Base-by-base conservation (phyloP, 37 sponge, comb jelly and placozoan species). In the Spongia lamella region DNA sequence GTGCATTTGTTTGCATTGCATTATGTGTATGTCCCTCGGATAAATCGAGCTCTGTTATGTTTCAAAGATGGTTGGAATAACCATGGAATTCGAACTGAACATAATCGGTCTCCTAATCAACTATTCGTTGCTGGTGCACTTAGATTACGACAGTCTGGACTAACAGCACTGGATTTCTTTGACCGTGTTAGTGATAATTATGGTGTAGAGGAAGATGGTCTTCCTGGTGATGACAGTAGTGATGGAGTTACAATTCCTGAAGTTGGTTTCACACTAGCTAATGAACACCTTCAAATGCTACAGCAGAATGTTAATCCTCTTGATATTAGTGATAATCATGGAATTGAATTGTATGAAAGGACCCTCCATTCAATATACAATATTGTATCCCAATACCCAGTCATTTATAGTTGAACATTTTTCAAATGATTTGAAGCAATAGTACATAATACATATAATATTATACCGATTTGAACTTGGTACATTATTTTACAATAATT, bases 41-140 rank as follows among this genome's bases (percentile, higher is more conserved):
- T 80, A 16, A 80, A 80, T 47, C 56, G 22, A 39, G 21, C 56
- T 0, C 27, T 82, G 6, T 27, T 16, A 17, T 11, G 38, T 0
- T 82, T 70, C 25, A 29, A 14, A 14, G 33, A 72, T 30, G 66
- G 83, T 31, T 82, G 83, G 83, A 72, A 82, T 27, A n/a, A 73
- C 39, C 83, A 82, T 73, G 33, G 49, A 14, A 39, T 82, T 9
- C 40, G 66, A 30, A 64, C 56, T 19, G 56, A 30, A 6, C 40
- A 37, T 16, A 54, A 34, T n/a, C 36, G 52, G 24, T 66, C 66
- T 2, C 78, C 78, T 13, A 19, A 22, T 15, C 55, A 77, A 53
- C 37, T 77, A 2, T 77, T 65, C 31, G 31, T 36, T 17, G 25
- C 37, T 35, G 78, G 75, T 37, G 50, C 52, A 43, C 21, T 74